Conservation (phyloP, 2,888 invertebrate genomes). For the Hedya salicella region DNA sequence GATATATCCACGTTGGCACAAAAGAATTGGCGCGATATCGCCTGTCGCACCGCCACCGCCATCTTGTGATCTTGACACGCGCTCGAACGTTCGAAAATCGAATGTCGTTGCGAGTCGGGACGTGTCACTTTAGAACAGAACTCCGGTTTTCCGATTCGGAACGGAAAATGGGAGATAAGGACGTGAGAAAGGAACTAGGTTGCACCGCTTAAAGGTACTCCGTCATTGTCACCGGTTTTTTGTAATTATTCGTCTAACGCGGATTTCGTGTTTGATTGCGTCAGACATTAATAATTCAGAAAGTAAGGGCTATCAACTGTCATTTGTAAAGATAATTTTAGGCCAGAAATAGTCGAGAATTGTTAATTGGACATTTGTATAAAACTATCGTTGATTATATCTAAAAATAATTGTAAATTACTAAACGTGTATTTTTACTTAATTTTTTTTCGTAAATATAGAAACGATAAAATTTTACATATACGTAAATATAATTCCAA, state of each 20-base stretch:
- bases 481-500: too few species aligned
- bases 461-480: too few species aligned
- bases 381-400: constrained; percentile 1
- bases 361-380: neutral
- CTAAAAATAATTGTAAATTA: neutral
- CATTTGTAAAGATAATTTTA: neutral
- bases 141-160: constrained; percentile 50
- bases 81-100: constrained; percentile 77
- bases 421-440: neutral
- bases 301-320: neutral
- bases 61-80: constrained; percentile 62
- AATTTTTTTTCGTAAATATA: too few species aligned
- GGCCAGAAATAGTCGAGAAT: neutral
- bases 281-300: constrained; percentile 34
- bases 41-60: constrained; percentile 67
- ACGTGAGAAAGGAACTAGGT: constrained; percentile 35
- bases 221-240: constrained; percentile 34
- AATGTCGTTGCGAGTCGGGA: constrained; percentile 72
- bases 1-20: constrained; percentile 74
- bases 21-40: constrained; percentile 82
- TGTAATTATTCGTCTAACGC: constrained; percentile 35
- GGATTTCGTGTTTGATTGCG: constrained; percentile 25
- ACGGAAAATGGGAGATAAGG: constrained; percentile 43
- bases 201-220: constrained; percentile 33
- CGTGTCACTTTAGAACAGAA: constrained; percentile 58